phyloP scores from a whole-genome alignment of 2,888 invertebrate species.

The Chouioia cunea region DNA sequence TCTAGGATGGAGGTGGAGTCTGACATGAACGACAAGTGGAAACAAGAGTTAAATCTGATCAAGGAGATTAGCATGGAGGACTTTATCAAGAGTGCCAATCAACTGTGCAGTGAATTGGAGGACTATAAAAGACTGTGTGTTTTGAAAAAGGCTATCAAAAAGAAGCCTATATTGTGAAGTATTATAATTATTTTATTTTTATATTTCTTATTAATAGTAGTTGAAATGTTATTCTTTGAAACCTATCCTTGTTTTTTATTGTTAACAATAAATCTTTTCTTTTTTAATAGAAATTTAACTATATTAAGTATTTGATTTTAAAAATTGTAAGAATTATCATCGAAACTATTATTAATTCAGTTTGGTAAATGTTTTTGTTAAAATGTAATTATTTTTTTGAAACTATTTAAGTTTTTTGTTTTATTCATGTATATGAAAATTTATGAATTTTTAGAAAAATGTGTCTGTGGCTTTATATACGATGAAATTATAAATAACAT shows the following conservation, averaged over 20 bases:
- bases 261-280: constrained; percentile 1
- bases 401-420: not conserved
- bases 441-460: too few species aligned
- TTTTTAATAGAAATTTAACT: not conserved
- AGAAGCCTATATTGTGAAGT: constrained; percentile 37
- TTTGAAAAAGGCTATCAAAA: constrained; percentile 33
- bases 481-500: not conserved
- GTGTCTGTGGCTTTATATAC: too few species aligned
- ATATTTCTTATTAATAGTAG: constrained; percentile 31
- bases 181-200: constrained; percentile 24
- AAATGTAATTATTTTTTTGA: constrained; percentile 4
- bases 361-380: constrained; percentile 25
- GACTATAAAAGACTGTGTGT: constrained; percentile 33
- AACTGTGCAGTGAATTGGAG: constrained; percentile 40
- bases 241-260: not conserved
- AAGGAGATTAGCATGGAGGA: constrained; percentile 47
- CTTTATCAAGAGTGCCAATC: constrained; percentile 38
- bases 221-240: constrained; percentile 17
- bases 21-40: not conserved
- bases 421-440: too few species aligned
- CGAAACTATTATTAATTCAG: not conserved
- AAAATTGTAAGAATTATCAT: not conserved
- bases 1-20: not conserved
- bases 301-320: not conserved
- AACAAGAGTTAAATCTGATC: constrained; percentile 27